Base-by-base conservation (phyloP, 2,888 invertebrate genomes). In the Coenonympha glycerion region DNA sequence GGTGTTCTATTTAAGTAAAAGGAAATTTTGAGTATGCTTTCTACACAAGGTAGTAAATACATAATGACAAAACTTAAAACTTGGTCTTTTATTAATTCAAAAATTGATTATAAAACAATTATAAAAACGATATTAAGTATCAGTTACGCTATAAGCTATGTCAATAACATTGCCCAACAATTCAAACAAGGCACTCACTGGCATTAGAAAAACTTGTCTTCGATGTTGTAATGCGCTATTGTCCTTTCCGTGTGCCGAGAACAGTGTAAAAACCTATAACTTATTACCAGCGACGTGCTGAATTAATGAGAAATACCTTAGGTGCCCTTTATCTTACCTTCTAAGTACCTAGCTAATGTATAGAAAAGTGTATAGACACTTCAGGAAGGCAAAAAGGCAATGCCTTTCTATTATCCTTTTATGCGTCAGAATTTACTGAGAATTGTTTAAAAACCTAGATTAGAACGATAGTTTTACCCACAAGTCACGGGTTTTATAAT, bases 171-270 rank as follows among this genome's bases (percentile, higher is more conserved):
- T 44, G 13, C 30, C 28, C 44, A 22, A 28, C 44, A 22, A 28
- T 21, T 31, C 47, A 46, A 49, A 53, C 33, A 42, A 50, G 50
- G 46, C 9, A 19, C 19, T 16, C 19, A 11, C 15, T 39, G 42
- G 18, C 44, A 11, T 33, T 34, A 44, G 42, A 47, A 47, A 41
- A 46, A 47, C 50, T 31, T 39, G 50, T 46, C 33, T 24, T 18
- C 13, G 4, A 49, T 19, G 34, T 47, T 37, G 45, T 21, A 52
- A 47, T 34, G 13, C 26, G 19, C 42, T 47, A 42, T 53, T 50
- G 50, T 50, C 50, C 37, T 47, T 41, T 30, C 41, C 41, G 41
- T 28, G 21, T 19, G 30, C 34, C 41, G 13, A 36, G 36, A 46
- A 13, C 16, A 45, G 31, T 37, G 47, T 33, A 50, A 47, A 50